These are phyloP conservation scores for Bubalus kerabau DNA, from an alignment of 2,113 vertebrate genomes.

Conservation along the genomic window DNA sequence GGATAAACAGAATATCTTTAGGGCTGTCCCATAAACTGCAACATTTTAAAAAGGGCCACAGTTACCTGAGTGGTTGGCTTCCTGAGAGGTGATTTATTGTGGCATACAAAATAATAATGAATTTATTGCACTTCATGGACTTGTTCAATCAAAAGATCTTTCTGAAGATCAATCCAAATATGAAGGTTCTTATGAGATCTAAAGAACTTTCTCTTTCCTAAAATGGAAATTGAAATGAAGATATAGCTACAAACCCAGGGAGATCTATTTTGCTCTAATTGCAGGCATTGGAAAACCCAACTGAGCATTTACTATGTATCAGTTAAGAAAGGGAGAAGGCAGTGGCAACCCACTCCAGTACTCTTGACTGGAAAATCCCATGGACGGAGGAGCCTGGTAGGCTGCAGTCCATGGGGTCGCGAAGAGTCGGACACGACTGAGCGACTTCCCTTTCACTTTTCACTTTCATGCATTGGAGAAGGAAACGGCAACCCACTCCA, in stretches of 20 bases:
- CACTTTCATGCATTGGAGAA: too few species aligned
- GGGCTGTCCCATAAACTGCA: not conserved
- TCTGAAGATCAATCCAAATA: not conserved
- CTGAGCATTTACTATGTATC: not conserved
- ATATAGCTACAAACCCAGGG: not conserved
- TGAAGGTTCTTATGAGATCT: not conserved
- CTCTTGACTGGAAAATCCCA: too few species aligned
- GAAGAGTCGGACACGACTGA: too few species aligned
- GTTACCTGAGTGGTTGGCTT: not conserved
- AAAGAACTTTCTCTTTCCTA: not conserved
- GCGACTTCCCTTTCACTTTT: too few species aligned
- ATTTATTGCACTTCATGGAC: not conserved
- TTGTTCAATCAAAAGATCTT: not conserved
- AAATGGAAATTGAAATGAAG: not conserved
- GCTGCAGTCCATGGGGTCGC: too few species aligned
- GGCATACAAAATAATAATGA: not conserved
- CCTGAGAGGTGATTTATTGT: not conserved
- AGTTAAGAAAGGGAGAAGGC: not conserved
- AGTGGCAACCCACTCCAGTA: too few species aligned
- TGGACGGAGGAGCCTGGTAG: too few species aligned
- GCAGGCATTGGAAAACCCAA: not conserved
- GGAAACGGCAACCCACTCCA: too few species aligned
- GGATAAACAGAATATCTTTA: conserved; percentile 11
- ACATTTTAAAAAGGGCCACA: not conserved
- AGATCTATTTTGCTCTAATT: not conserved